Evolutionary conservation across 2,797 vertebrate species (phyloP).

Genomic region (Aldrovandia affinis): DNA sequence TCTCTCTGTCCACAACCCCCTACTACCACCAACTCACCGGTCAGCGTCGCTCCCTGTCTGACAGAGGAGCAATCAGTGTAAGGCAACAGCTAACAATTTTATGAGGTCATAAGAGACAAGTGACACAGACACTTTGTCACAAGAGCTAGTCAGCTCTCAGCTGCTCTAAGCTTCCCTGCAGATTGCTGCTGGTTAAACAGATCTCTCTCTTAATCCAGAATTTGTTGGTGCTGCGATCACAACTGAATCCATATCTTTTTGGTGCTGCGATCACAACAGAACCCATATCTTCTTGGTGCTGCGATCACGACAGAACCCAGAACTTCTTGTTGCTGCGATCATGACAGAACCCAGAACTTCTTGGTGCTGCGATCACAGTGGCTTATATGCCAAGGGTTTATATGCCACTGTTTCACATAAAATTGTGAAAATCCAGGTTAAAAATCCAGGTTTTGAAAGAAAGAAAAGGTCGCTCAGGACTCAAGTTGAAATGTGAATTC

Average conservation of each 20-base stretch:
- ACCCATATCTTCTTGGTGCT: not conserved
- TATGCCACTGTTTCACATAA: not conserved
- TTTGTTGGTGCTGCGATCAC: no score
- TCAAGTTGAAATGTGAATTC: not conserved
- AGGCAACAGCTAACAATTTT: not conserved
- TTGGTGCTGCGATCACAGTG: not conserved
- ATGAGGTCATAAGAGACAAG: not conserved
- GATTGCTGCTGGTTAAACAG: not conserved
- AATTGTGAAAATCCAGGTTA: not conserved
- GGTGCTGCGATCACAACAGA: no score
- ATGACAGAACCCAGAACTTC: not conserved
- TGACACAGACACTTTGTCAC: not conserved
- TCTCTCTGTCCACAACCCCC: slow-evolving; percentile 64
- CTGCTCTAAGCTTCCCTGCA: not conserved
- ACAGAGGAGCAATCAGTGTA: slow-evolving; percentile 59
- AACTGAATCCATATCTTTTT: no score
- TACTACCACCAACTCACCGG: slow-evolving; percentile 79
- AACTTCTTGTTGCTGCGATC: no score
- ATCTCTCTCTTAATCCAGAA: not conserved
- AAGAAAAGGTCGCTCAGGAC: not conserved
- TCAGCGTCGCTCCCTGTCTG: slow-evolving; percentile 76
- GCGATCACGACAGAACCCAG: not conserved
- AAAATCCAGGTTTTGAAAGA: not conserved
- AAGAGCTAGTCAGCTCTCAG: not conserved
- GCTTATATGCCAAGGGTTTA: not conserved